Percentiles rank a stretch among this genome's conserved stretches.
Evolutionary conservation across 2,113 vertebrate species (phyloP).

Genomic region (Hydrolagus affinis): DNA sequence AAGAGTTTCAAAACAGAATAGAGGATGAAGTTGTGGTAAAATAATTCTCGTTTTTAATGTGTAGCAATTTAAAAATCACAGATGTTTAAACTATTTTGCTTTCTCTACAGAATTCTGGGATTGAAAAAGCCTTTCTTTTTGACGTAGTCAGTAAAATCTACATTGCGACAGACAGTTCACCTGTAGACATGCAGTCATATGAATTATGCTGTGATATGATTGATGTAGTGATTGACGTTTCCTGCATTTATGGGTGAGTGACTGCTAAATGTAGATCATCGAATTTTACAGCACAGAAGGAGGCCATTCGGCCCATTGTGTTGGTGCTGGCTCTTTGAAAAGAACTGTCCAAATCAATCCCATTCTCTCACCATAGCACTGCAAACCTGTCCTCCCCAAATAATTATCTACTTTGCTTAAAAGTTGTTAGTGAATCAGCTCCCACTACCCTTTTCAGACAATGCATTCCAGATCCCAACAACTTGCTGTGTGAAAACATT

Average conservation of each 20-base stretch:
- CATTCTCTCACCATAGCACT: too few species aligned
- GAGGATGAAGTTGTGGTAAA: neutral
- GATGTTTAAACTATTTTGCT: conserved; percentile 35
- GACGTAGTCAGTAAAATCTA: conserved; percentile 99
- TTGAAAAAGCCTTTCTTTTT: conserved; percentile 97
- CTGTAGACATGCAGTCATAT: conserved; percentile 98
- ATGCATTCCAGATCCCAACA: too few species aligned
- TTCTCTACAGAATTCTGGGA: conserved; percentile 87
- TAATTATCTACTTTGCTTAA: too few species aligned
- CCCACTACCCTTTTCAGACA: too few species aligned
- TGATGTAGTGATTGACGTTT: conserved; percentile 96
- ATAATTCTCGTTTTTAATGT: neutral
- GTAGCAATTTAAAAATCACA: neutral
- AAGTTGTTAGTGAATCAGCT: too few species aligned
- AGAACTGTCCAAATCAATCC: too few species aligned
- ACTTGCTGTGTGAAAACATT: too few species aligned
- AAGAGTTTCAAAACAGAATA: neutral
- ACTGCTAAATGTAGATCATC: too few species aligned
- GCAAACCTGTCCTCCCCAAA: too few species aligned
- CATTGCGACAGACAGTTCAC: conserved; percentile 97
- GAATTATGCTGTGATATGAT: conserved; percentile 99
- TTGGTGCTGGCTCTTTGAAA: too few species aligned
- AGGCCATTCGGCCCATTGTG: too few species aligned
- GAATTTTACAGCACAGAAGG: too few species aligned
- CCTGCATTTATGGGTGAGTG: conserved; percentile 96